A percentile compares a stretch with the other conserved stretches of the same genome.
Conservation (phyloP, 2,797 vertebrate genomes). For the Oreortyx pictus region DNA sequence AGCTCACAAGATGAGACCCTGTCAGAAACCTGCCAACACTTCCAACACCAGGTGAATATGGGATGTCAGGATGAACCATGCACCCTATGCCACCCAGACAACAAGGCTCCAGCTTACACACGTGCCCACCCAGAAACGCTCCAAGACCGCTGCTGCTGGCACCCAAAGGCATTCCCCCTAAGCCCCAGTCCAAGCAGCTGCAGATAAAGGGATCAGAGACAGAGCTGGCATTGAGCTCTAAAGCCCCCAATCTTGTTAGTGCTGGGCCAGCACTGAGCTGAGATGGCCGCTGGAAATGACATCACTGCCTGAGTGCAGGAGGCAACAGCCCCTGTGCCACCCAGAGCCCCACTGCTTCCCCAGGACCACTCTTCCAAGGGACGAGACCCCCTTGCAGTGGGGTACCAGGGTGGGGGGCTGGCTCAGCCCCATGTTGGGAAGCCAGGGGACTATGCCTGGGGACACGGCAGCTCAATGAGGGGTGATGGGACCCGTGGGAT, state of each 20-base stretch:
- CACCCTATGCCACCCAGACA: background rate
- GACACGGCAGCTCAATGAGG: background rate
- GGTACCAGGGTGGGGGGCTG: background rate
- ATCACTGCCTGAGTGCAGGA: background rate
- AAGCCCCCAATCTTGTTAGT: background rate
- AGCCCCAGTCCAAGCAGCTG: background rate
- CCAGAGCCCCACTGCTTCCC: too few relatives aligned
- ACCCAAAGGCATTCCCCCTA: background rate
- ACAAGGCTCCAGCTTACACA: fast-evolving
- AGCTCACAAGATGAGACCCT: constrained; percentile 11
- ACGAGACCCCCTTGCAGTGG: background rate
- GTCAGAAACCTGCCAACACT: constrained; percentile 41
- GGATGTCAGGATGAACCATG: fast-evolving
- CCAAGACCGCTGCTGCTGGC: background rate
- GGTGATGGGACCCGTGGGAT: background rate
- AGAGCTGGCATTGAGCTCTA: background rate
- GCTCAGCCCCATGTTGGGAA: background rate
- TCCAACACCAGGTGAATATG: background rate
- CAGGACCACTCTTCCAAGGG: background rate
- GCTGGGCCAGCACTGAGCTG: background rate
- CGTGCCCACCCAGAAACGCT: fast-evolving
- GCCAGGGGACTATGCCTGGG: background rate
- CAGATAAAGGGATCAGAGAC: background rate
- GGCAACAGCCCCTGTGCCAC: background rate
- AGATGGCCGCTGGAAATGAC: background rate